phyloP scores from a whole-genome alignment of 2,888 invertebrate genomes.

The Cyclophora punctaria region DNA sequence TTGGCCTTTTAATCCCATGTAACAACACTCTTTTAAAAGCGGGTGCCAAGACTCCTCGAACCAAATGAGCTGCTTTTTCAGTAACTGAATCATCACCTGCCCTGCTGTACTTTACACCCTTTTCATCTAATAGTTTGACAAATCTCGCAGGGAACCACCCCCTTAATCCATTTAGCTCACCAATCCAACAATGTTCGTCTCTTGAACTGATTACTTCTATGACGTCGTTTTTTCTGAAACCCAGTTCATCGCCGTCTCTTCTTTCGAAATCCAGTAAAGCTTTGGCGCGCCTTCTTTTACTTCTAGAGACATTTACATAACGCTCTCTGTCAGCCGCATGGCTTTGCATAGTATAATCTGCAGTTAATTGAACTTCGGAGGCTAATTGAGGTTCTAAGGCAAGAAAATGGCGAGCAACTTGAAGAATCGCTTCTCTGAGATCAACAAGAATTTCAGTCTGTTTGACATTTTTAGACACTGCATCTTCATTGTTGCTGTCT shows the following conservation, averaged over 20 bases:
- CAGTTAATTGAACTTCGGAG: constrained; percentile 86
- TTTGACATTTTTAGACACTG: constrained; percentile 96
- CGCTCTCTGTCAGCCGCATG: constrained; percentile 95
- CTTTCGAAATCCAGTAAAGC: constrained; percentile 97
- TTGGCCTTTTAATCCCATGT: constrained; percentile 94
- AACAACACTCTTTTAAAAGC: constrained; percentile 94
- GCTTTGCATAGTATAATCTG: constrained; percentile 97
- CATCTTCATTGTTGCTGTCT: constrained; percentile 84
- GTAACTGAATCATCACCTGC: constrained; percentile 98
- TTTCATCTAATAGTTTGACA: constrained; percentile 95
- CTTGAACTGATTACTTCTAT: constrained; percentile 97
- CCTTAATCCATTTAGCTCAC: constrained; percentile 94
- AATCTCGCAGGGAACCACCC: constrained; percentile 99
- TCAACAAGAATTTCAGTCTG: constrained; percentile 99
- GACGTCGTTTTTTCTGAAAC: constrained; percentile 98
- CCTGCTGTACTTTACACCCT: constrained; percentile 82
- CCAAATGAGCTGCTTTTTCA: constrained; percentile 96
- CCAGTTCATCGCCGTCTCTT: constrained; percentile 98
- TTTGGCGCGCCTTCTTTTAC: constrained; percentile 92
- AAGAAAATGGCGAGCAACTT: constrained; percentile 93
- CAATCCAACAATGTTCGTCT: constrained; percentile 99
- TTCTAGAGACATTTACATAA: constrained; percentile 93
- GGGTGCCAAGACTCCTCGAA: constrained; percentile 94
- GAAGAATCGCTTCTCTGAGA: constrained; percentile 94
- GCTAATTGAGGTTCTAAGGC: constrained; percentile 91